A percentile compares a stretch with the other conserved stretches of the same genome.
Evolutionary conservation across 2,888 invertebrate genomes (phyloP).

Genomic region (Furcula furcula): DNA sequence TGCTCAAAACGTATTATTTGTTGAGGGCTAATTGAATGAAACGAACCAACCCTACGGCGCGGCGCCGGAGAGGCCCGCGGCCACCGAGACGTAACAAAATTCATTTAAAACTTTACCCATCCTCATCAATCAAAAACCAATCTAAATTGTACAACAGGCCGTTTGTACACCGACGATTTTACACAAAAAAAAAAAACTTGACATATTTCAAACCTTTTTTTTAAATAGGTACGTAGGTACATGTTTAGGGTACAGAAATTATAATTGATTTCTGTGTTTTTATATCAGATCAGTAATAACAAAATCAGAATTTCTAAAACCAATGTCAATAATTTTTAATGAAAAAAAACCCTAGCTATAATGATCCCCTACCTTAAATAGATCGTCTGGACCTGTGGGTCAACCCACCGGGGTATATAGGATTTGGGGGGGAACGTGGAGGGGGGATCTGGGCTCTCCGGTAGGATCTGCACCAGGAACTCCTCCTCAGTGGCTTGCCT

Average conservation of each 20-base stretch:
- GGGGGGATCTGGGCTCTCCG: too few relatives aligned
- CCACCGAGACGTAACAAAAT: constrained; percentile 38
- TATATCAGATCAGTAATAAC: background rate
- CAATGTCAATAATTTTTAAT: background rate
- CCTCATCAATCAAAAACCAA: constrained; percentile 73
- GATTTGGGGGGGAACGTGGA: too few relatives aligned
- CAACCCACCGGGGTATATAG: too few relatives aligned
- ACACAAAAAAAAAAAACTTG: constrained; percentile 21
- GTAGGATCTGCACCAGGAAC: too few relatives aligned
- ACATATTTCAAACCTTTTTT: background rate
- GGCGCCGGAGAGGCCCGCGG: constrained; percentile 9
- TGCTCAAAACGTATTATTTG: constrained; percentile 33
- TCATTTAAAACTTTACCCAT: constrained; percentile 65
- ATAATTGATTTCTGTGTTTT: background rate
- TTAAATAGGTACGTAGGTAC: too few relatives aligned
- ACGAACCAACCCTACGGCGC: constrained; percentile 9
- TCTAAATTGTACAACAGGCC: constrained; percentile 65
- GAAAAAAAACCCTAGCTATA: background rate
- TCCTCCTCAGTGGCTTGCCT: too few relatives aligned
- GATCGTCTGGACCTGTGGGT: too few relatives aligned
- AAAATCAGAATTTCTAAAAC: background rate
- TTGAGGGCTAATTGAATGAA: constrained; percentile 41
- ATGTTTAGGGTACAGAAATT: background rate
- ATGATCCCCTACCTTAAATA: too few relatives aligned
- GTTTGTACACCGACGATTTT: constrained; percentile 42